Conservation (phyloP, 2,113 vertebrate species). For the Manacus vitellinus region DNA sequence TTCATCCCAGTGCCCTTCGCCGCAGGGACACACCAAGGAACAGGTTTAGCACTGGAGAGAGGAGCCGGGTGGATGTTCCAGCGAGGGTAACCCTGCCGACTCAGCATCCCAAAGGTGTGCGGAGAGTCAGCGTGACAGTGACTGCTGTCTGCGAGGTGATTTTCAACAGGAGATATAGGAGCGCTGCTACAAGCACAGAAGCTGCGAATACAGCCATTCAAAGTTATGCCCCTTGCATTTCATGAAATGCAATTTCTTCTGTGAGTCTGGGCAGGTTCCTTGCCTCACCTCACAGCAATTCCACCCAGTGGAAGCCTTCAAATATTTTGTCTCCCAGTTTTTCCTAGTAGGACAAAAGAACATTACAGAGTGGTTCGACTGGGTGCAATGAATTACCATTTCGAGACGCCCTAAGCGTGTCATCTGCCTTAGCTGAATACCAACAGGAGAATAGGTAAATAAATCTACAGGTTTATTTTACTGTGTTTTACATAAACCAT, state of each 20-base stretch:
- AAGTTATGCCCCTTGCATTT: background rate
- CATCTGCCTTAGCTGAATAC: background rate
- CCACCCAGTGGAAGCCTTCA: background rate
- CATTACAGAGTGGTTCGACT: background rate
- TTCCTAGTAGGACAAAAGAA: background rate
- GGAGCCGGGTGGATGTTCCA: background rate
- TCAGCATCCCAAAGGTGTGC: constrained; percentile 62
- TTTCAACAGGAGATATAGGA: background rate
- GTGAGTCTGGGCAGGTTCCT: background rate
- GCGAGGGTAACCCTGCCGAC: constrained; percentile 35
- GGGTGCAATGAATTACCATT: background rate
- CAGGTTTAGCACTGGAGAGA: constrained; percentile 25
- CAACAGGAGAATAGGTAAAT: background rate
- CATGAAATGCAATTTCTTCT: background rate
- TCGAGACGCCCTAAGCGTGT: background rate
- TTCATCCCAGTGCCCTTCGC: constrained; percentile 52
- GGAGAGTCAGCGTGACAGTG: background rate
- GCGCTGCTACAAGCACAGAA: background rate
- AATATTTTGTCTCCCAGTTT: background rate
- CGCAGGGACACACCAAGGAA: constrained; percentile 21
- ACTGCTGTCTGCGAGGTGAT: constrained; percentile 48
- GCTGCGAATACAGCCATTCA: background rate
- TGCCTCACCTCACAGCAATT: background rate
- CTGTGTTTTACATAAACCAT: background rate
- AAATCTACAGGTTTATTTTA: background rate